Base-by-base conservation (phyloP, 92 coral and sea anemone species). In the Palythoa heliodiscus region DNA sequence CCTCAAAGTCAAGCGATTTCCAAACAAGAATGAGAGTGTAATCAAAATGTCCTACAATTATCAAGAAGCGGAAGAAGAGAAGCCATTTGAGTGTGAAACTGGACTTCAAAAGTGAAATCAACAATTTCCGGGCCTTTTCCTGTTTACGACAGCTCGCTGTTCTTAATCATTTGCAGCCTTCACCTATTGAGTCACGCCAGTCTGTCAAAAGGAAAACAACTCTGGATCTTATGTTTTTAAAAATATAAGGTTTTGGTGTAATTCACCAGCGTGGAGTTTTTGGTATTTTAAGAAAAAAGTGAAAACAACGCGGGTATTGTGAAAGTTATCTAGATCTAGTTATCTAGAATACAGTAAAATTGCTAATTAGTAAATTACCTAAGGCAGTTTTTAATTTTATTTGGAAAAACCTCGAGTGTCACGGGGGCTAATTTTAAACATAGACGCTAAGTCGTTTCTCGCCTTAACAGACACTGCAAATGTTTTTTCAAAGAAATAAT, bases 51-150 rank as follows among this genome's bases (percentile, higher is more conserved):
- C 63, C 61, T 53, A 52, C 23, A 50, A 76, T 13, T 54, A 63
- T 37, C 67, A 53, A 38, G 68, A 66, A 80, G 84, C 84, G 84
- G 84, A 80, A 80, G 84, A 40, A 70, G 37, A 66, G 43, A 47
- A 66, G 14, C 52, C 73, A 60, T 79, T 79, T n/a, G 73, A 64
- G 71, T 58, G 71, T 60, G 22, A 61, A 61, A 58, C 53, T 64
- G 66, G 63, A 37, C 57, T 64, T 52, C 84, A 66, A 68, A 24
- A 40, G 73, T 11, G 54, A 39, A 37, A 47, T 64, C 63, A 39
- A 80, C 43, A 24, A 23, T 48, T 80, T 80, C 84, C 74, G 84
- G 74, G 55, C n/a, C 83, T 52, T 43, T 64, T 80, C 60, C 71
- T 68, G 70, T 50, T 43, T 66, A 38, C 81, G 47, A 1, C 74